Conservation (phyloP, 2,888 invertebrate species). For the Drosophila macrospina region DNA sequence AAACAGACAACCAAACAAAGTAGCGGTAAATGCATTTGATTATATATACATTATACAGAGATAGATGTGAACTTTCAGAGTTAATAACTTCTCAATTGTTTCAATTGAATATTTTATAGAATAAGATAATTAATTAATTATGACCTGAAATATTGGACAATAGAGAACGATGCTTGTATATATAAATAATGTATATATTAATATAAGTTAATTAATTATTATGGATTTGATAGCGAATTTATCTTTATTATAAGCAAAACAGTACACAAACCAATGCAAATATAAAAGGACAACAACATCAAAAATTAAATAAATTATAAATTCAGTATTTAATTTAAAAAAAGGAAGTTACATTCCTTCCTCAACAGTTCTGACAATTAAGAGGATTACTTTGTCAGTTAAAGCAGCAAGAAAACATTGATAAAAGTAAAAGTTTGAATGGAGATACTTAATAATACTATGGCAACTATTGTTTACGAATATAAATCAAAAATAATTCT, state of each 20-base stretch:
- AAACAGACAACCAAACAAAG: neutral
- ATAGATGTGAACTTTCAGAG: neutral
- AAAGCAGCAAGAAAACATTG: too few relatives aligned
- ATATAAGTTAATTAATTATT: too few relatives aligned
- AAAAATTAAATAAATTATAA: too few relatives aligned
- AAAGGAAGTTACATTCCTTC: too few relatives aligned
- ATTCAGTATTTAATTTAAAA: too few relatives aligned
- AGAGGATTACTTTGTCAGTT: too few relatives aligned
- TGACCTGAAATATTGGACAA: too few relatives aligned
- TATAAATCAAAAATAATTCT: neutral
- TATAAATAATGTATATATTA: neutral
- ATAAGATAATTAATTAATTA: neutral
- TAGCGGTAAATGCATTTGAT: conserved; percentile 12
- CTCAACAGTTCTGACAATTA: too few relatives aligned
- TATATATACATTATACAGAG: neutral
- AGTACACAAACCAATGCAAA: too few relatives aligned
- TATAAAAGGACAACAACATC: too few relatives aligned
- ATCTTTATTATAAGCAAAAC: too few relatives aligned
- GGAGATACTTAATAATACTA: neutral
- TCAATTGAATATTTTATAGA: neutral
- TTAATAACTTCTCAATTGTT: neutral
- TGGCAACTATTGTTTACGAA: neutral
- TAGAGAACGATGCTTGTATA: neutral
- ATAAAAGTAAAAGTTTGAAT: neutral
- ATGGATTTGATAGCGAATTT: too few relatives aligned